Evolutionary conservation across 37 sponge, comb jelly and placozoan species (phyloP).

Genomic region (Axinella damicornis): DNA sequence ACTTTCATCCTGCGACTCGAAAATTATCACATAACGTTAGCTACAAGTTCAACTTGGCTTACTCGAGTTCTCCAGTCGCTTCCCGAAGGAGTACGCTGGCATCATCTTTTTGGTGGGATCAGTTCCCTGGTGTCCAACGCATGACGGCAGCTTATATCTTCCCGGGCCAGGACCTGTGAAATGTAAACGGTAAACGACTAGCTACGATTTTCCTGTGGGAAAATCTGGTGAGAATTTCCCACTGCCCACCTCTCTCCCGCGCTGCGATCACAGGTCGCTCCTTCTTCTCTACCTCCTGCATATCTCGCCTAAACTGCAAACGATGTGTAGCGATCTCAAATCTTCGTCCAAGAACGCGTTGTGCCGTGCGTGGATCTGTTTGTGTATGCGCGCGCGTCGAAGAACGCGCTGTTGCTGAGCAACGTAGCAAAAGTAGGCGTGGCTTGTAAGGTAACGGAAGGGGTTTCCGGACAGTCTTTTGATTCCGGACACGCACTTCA

Average conservation of each 20-base stretch:
- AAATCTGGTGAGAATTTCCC: not conserved
- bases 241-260: constrained; percentile 83
- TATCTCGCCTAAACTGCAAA: no score
- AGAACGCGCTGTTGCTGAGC: constrained; percentile 15
- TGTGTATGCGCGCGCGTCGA: not conserved
- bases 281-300: not conserved
- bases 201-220: no score
- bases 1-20: no score
- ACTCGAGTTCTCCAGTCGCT: constrained; percentile 82
- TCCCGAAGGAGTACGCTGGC: constrained; percentile 93
- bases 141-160: constrained; percentile 84
- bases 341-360: no score
- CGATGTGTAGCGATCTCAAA: no score
- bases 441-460: no score
- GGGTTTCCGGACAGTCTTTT: no score
- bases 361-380: no score
- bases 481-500: no score
- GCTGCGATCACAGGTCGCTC: constrained; percentile 83
- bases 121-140: constrained; percentile 76
- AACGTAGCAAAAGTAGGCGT: not conserved
- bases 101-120: constrained; percentile 89
- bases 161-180: constrained; percentile 94
- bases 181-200: no score
- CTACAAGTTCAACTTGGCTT: constrained; percentile 10
- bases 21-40: no score